Conservation (phyloP, 2,113 vertebrate genomes). For the Rhizomys pruinosus region DNA sequence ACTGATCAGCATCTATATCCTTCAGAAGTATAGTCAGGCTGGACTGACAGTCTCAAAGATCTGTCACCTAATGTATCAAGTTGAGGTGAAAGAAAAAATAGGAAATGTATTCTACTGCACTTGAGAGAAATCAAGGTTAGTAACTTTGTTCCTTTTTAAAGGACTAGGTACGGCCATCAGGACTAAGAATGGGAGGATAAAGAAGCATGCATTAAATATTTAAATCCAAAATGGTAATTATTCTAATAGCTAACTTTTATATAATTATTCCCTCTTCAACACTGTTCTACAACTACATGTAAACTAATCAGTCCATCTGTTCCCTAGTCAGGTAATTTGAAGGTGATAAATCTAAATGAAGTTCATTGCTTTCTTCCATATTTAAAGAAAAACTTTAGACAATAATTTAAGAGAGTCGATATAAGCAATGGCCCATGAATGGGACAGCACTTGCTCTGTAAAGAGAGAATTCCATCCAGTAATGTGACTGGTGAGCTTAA, state of each 20-base stretch:
- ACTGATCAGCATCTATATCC: not conserved
- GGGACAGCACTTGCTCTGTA: not conserved
- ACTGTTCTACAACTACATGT: not conserved
- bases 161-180: not conserved
- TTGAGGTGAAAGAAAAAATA: not conserved
- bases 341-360: not conserved
- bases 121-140: not conserved
- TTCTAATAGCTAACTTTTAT: not conserved
- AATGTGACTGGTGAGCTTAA: not conserved
- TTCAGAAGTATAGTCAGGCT: not conserved
- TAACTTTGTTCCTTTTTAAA: not conserved
- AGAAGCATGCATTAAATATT: not conserved
- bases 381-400: not conserved
- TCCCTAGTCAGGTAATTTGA: not conserved
- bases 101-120: not conserved
- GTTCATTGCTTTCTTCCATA: not conserved
- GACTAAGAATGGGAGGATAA: not conserved
- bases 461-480: not conserved
- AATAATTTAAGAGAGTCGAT: not conserved
- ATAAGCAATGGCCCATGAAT: not conserved
- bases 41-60: not conserved
- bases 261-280: not conserved
- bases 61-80: not conserved
- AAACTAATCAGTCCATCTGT: not conserved
- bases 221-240: constrained; percentile 10